Conservation (phyloP, 2,113 vertebrate species). For the Apus apus region DNA sequence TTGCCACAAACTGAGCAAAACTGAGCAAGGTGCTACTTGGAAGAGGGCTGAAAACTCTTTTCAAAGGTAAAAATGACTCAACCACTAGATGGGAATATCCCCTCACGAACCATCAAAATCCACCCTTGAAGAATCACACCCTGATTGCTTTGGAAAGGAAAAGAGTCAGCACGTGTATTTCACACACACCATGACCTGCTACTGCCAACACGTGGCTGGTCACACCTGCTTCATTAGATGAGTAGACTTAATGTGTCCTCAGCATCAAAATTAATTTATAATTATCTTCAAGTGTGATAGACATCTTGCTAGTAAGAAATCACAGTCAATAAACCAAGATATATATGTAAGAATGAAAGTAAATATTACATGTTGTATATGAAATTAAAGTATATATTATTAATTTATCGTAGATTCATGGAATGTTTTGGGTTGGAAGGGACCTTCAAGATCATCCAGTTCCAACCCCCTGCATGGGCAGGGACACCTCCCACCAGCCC, state of each 20-base stretch:
- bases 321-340: neutral
- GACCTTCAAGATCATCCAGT: too few relatives aligned
- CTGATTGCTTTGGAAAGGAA: neutral
- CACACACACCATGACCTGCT: neutral
- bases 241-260: neutral
- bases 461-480: too few relatives aligned
- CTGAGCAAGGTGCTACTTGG: neutral
- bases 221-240: constrained; percentile 8
- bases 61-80: neutral
- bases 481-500: too few relatives aligned
- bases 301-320: neutral
- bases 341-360: neutral
- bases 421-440: too few relatives aligned
- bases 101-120: neutral
- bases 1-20: neutral
- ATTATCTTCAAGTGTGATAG: neutral
- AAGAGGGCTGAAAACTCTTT: neutral
- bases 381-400: neutral
- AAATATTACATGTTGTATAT: neutral
- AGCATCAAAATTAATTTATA: neutral
- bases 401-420: neutral
- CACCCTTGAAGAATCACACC: neutral
- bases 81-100: neutral
- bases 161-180: neutral
- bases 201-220: neutral